Base-by-base conservation (phyloP, 64 coral and sea anemone genomes). In the Platygyra sinensis region DNA sequence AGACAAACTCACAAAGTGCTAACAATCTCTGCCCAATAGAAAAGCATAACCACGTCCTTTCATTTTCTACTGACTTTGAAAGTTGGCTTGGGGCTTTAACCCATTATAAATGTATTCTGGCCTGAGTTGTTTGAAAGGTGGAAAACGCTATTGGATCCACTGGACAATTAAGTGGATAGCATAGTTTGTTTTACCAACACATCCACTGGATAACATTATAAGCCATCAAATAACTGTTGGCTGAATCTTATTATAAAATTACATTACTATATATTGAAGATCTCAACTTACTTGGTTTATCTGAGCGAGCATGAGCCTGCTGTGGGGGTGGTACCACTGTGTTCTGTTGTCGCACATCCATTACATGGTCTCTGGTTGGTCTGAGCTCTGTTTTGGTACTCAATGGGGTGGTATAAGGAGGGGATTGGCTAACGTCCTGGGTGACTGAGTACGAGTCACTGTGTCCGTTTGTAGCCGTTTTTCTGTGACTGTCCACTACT, bases 301-400 rank as follows among this genome's bases (percentile, higher is more conserved):
- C 89, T 33, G 18, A 11, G 24, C 65, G 89, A 24, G 89, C 52
- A 73, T 91, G 60, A 52, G 89, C 72, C 52, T 83, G 78, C 27
- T 80, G 89, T 6, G 71, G 60, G 39, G 89, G 69, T 62, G 89
- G 50, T 27, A 74, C 89, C 20, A 61, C 51, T 1, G 89, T 42
- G 10, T 83, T 72, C 75, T 90, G 88, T 59, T 90, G 79, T 28
- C 71, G 65, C 10, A 91, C 78, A 39, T 91, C 89, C 29, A 91
- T 80, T n/a, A 91, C 89, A 30, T 91, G 67, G 29, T 91, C 81
- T 74, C 78, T 80, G n/a, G 89, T 62, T 32, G 81, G 76, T 36
- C 81, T 46, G 3, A 85, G 63, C 24, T 85, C 81, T 85, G 81
- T 85, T 85, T 85, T 85, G 27, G 81, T 51, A 85, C 81, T 85